Evolutionary conservation across 1,140 invertebrate genomes (phyloP), one percentile per base, ranked within the genome.

Genomic region (Sinella curviseta): DNA sequence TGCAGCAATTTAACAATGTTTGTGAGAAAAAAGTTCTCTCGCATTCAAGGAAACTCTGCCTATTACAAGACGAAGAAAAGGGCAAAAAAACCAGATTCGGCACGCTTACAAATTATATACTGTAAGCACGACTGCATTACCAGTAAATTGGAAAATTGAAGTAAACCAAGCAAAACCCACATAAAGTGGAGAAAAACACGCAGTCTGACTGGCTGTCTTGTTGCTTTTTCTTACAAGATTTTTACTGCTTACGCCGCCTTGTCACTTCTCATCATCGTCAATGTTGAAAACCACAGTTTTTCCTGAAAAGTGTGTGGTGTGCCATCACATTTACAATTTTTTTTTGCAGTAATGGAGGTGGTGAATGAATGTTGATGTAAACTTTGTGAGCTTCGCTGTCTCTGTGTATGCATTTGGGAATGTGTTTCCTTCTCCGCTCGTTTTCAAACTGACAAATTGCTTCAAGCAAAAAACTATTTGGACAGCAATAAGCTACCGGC

Each of bases 21-120:
- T 70, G 8, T 70, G 31, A 33, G 65, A 70, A 70, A 31, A 70
- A 30, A 31, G 8, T 70, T 70, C 65, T 12, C 24, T 31, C 65
- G 8, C 39, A 48, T 48, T 48, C 8, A 48, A 48, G 20, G 39
- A 48, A 48, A 48, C 39, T 12, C 8, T 20, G n/a, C 20, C 39
- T 48, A 12, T 48, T 48, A 48, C 39, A 20, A 48, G 8, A 12
- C 39, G 20, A 48, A 60, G 57, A 60, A n/a, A 60, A 16, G 24
- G 57, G 14, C 14, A 60, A 70, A 70, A 48, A 70, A 70, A 70
- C 28, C 28, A 70, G 65, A 70, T 70, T 70, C 65, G 65, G 65
- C 65, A 70, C 65, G 65, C 65, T 70, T 70, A 70, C 65, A 70
- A 70, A 70, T 70, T 70, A 70, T n/a, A n/a, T 33, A 70, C 65